Base-by-base conservation (phyloP, 2,113 vertebrate genomes). In the Rhodinocichla rosea region DNA sequence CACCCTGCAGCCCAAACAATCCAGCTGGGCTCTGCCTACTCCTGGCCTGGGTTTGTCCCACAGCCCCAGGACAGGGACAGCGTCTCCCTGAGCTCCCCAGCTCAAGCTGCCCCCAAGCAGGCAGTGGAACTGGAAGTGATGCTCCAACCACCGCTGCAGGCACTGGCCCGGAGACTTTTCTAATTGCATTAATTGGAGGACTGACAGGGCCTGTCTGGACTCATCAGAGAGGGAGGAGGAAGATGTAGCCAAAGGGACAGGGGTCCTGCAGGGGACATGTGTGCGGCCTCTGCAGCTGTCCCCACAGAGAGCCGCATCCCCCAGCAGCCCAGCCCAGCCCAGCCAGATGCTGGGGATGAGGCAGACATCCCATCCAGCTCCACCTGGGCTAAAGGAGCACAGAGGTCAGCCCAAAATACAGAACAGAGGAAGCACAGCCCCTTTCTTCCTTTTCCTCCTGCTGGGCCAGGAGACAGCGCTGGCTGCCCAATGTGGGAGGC, bases 31-130 rank as follows among this genome's bases (percentile, higher is more conserved):
- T 18, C 39, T 73, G 57, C 32, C n/a, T 6, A 1, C 17, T n/a
- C 18, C 47, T 28, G 40, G 19, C 28, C n/a, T 20, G 62, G 15
- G 15, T 9, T 33, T 75, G 44, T 62, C 22, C 28, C 39, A 6
- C 22, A 74, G 11, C 13, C 20, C 13, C 27, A 21, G 21, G n/a
- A 40, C 0, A 8, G 6, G 16, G 15, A 49, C 39, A 9, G 13
- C 2, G 0, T 39, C 40, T 23, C 13, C 14, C 33, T 9, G 21
- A 50, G 23, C 17, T 65, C 16, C 12, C 15, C 4, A n/a, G 15
- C 16, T 59, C 4, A 1, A 0, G 11, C 35, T 57, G 16, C 16
- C 27, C 26, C 14, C 26, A 28, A 3, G 22, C 3, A 5, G 9
- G 23, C 50, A 35, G 15, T 5, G 5, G 37, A 77, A 13, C 30